Evolutionary conservation across 1,140 invertebrate genomes (phyloP).

Genomic region (Procambarus clarkii): DNA sequence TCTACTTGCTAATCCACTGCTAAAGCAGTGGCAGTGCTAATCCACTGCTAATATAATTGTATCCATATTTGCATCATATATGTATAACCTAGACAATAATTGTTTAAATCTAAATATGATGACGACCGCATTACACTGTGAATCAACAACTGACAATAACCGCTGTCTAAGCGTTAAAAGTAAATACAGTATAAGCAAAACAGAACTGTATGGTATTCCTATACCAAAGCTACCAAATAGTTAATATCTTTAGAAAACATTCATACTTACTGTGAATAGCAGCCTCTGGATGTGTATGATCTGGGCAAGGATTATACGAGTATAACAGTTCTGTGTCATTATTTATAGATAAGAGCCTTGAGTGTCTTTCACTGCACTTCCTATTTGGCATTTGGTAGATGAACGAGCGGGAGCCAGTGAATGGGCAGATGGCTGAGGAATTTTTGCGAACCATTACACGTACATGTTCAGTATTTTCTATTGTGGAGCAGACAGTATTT

Average conservation of each 20-base stretch:
- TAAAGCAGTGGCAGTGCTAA: too few relatives aligned
- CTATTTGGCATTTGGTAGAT: constrained; percentile 11
- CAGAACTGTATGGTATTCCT: too few relatives aligned
- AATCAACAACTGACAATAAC: too few relatives aligned
- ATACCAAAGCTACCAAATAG: too few relatives aligned
- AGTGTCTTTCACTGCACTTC: constrained; percentile 10
- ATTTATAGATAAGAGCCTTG: constrained; percentile 12
- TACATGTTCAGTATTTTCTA: background rate
- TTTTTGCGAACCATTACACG: constrained; percentile 14
- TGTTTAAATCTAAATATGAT: too few relatives aligned
- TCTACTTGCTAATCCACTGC: too few relatives aligned
- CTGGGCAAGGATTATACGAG: constrained; percentile 34
- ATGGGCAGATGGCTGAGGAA: constrained; percentile 11
- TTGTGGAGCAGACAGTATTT: background rate
- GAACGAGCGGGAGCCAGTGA: constrained; percentile 40
- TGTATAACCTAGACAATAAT: too few relatives aligned
- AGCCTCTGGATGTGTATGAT: background rate
- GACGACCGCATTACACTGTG: too few relatives aligned
- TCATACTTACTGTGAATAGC: background rate
- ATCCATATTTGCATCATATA: too few relatives aligned
- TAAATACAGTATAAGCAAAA: too few relatives aligned
- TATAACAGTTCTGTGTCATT: constrained; percentile 25
- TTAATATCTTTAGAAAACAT: background rate
- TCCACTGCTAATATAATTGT: too few relatives aligned
- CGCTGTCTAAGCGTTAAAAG: too few relatives aligned